Evolutionary conservation across 2,888 invertebrate species (phyloP).

Genomic region (Orthosia gothica): DNA sequence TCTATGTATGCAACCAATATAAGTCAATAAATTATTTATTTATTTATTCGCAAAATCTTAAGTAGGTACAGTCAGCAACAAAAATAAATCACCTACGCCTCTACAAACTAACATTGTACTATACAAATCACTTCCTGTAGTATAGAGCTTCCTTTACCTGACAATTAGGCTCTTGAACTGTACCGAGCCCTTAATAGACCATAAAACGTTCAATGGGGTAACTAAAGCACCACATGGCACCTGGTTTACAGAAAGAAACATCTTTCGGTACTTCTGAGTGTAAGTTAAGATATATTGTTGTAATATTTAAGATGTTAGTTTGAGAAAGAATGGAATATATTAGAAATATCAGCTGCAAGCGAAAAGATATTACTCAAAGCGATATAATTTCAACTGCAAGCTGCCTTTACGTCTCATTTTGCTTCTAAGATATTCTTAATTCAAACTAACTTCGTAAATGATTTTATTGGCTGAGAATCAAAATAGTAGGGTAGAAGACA

Average conservation of each 20-base stretch:
- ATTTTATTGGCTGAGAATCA: too few species aligned
- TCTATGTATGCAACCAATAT: too few species aligned
- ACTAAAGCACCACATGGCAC: constrained; percentile 65
- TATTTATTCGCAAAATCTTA: background rate
- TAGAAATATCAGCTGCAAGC: constrained; percentile 9
- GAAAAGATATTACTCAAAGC: background rate
- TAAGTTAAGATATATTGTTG: constrained; percentile 30
- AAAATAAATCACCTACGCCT: constrained; percentile 54
- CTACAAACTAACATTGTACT: constrained; percentile 44
- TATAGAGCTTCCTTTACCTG: constrained; percentile 68
- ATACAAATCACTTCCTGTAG: constrained; percentile 76
- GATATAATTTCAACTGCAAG: background rate
- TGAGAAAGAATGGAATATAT: background rate
- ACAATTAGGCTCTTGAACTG: constrained; percentile 73
- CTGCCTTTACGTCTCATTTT: background rate
- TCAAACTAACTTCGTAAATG: too few species aligned
- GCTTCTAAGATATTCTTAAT: too few species aligned
- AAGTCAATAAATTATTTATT: too few species aligned
- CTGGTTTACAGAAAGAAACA: constrained; percentile 70
- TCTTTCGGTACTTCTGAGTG: constrained; percentile 62
- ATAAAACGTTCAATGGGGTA: constrained; percentile 71
- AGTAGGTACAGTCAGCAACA: constrained; percentile 9
- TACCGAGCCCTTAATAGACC: constrained; percentile 66
- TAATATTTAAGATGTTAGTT: background rate
- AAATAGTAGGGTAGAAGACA: too few species aligned